Percentiles rank a stretch among this genome's conserved stretches.
phyloP scores from a whole-genome alignment of 2,113 vertebrate genomes.

The Jacana jacana region DNA sequence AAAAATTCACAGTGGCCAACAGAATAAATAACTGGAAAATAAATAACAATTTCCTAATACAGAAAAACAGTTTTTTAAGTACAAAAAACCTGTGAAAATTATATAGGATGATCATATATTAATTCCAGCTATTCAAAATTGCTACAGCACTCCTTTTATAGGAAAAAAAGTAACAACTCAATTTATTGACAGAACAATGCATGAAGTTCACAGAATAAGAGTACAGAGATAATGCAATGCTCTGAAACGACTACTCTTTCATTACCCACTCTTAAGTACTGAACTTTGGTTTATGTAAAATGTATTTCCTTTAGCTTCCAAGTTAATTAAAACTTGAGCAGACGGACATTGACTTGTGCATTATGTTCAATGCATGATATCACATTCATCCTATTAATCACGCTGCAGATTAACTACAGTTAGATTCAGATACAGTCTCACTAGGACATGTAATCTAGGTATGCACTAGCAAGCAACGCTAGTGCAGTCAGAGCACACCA shows the following conservation, averaged over 20 bases:
- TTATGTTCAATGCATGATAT: not conserved
- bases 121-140: conserved; percentile 14
- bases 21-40: not conserved
- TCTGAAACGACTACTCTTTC: not conserved
- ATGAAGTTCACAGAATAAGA: not conserved
- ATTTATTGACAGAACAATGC: not conserved
- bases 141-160: not conserved
- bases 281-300: not conserved
- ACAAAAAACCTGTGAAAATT: conserved; percentile 12
- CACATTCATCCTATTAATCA: not conserved
- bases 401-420: not conserved
- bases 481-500: not conserved
- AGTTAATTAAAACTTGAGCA: not conserved
- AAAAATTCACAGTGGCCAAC: not conserved
- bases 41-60: not conserved
- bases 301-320: not conserved
- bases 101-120: not conserved
- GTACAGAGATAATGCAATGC: not conserved
- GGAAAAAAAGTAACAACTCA: not conserved
- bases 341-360: not conserved
- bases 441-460: not conserved
- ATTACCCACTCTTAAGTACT: not conserved
- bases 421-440: not conserved
- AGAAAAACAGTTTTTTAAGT: not conserved
- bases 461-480: not conserved